These are phyloP conservation scores for Branchinecta lindahli DNA, from an alignment of 1,140 invertebrate species.

Conservation along the genomic window DNA sequence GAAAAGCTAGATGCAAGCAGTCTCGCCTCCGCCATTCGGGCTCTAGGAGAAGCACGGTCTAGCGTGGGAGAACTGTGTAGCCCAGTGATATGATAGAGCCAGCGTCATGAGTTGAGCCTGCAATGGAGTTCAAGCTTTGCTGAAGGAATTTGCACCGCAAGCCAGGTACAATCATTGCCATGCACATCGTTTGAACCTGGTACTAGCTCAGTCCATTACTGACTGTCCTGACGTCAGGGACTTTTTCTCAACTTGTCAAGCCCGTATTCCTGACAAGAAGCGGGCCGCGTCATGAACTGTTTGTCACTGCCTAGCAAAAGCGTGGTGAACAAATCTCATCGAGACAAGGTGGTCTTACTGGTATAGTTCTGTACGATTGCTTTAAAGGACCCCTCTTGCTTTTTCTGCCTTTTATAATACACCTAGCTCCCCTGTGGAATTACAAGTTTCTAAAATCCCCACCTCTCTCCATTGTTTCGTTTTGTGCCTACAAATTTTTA, in stretches of 20 bases:
- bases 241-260: conserved; percentile 4
- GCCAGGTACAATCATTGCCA: conserved; percentile 17
- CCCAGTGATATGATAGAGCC: conserved; percentile 22
- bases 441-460: no score
- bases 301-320: no score
- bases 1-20: conserved; percentile 19
- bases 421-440: no score
- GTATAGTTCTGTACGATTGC: no score
- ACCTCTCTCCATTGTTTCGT: no score
- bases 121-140: conserved; percentile 18
- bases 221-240: conserved; percentile 7
- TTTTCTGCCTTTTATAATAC: no score
- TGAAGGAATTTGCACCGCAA: conserved; percentile 16
- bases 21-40: conserved; percentile 12
- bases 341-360: no score
- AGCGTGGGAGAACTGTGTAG: conserved; percentile 18
- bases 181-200: conserved; percentile 18
- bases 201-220: conserved; percentile 16
- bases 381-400: no score
- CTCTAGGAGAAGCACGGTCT: conserved; percentile 12
- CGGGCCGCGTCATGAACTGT: not conserved
- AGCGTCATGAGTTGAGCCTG: conserved; percentile 18
- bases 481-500: no score
- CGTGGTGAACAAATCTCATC: no score
- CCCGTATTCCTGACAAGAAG: not conserved